Evolutionary conservation across 2,888 invertebrate genomes (phyloP).

Genomic region (Gibbula magus): DNA sequence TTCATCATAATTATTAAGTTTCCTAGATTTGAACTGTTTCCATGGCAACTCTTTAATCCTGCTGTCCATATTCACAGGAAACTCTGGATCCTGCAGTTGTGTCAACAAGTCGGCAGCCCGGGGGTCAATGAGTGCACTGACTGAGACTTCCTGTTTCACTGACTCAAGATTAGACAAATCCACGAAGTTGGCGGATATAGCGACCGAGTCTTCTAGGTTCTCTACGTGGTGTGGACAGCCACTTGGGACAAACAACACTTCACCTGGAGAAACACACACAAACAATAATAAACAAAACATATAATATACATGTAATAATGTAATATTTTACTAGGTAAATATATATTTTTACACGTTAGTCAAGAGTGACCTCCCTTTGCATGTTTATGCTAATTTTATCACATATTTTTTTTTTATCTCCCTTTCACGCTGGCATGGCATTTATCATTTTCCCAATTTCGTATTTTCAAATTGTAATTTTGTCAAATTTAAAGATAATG

Average conservation of each 20-base stretch:
- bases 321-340: not conserved
- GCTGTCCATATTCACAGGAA: slow-evolving; percentile 43
- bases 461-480: no score
- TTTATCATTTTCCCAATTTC: no score
- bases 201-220: slow-evolving; percentile 64
- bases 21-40: slow-evolving; percentile 48
- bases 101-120: slow-evolving; percentile 54
- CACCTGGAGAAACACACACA: slow-evolving; percentile 52
- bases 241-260: slow-evolving; percentile 69
- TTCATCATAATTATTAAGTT: slow-evolving; percentile 33
- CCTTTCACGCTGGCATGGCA: no score
- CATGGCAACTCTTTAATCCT: slow-evolving; percentile 46
- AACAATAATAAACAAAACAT: not conserved
- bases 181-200: slow-evolving; percentile 72
- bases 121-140: slow-evolving; percentile 60
- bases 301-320: not conserved
- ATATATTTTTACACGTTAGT: not conserved
- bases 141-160: slow-evolving; percentile 60
- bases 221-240: slow-evolving; percentile 70
- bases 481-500: no score
- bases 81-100: slow-evolving; percentile 48
- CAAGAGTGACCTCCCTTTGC: not conserved
- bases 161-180: slow-evolving; percentile 62
- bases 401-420: no score
- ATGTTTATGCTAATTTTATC: no score